phyloP scores from a whole-genome alignment of 2,888 invertebrate genomes.

The Byasa hedistus region DNA sequence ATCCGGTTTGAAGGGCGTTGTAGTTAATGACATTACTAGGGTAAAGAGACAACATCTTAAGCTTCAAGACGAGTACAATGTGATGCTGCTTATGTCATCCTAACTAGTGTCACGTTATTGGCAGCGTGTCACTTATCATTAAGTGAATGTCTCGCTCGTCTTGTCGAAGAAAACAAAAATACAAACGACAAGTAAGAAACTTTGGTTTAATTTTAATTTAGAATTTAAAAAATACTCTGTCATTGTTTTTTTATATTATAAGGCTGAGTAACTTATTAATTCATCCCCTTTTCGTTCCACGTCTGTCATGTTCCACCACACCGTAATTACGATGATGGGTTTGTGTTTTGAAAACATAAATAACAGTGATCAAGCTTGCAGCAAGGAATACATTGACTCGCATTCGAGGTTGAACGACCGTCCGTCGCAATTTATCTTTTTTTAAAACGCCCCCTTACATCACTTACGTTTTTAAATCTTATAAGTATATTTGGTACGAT shows the following conservation, averaged over 20 bases:
- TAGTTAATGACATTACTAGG: no score
- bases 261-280: slow-evolving; percentile 16
- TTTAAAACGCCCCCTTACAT: slow-evolving; percentile 38
- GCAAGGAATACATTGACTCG: slow-evolving; percentile 32
- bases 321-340: slow-evolving; percentile 26
- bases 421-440: slow-evolving; percentile 44
- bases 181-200: no score
- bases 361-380: slow-evolving; percentile 38
- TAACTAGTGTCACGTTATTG: no score
- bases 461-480: slow-evolving; percentile 29
- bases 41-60: no score
- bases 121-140: no score
- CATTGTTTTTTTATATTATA: slow-evolving; percentile 15
- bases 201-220: no score
- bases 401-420: slow-evolving; percentile 38
- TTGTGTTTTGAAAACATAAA: slow-evolving; percentile 27
- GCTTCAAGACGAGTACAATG: no score
- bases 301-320: slow-evolving; percentile 15
- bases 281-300: slow-evolving; percentile 13
- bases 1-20: no score
- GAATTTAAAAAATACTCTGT: slow-evolving; percentile 1
- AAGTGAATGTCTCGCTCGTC: no score
- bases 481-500: neutral
- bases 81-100: no score
- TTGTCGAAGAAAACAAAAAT: no score